These are phyloP conservation scores for Dicycla oo DNA, from an alignment of 2,888 invertebrate genomes.

Conservation along the genomic window DNA sequence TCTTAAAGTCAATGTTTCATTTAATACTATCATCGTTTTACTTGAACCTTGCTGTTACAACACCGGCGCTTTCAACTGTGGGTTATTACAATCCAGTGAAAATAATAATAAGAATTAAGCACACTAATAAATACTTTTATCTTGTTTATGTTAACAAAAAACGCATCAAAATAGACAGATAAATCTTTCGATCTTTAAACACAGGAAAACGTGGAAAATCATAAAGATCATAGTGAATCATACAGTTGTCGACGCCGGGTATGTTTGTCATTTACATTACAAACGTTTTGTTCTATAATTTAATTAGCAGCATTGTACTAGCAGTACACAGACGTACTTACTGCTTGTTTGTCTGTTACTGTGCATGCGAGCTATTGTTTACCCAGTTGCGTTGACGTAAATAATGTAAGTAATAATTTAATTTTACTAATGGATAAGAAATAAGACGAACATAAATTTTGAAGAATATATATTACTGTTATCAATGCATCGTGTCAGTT, in stretches of 20 bases:
- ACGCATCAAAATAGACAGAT: conserved; percentile 12
- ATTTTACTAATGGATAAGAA: conserved; percentile 30
- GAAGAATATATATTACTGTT: conserved; percentile 4
- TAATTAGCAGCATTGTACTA: neutral
- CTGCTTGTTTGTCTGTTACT: conserved; percentile 1
- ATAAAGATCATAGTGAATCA: neutral
- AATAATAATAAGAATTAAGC: conserved; percentile 47
- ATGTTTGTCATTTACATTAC: conserved; percentile 3
- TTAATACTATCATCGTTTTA: conserved; percentile 21
- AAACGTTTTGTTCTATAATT: conserved; percentile 1
- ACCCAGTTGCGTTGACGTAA: conserved; percentile 36
- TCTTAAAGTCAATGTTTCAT: conserved; percentile 69
- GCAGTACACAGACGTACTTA: conserved; percentile 1
- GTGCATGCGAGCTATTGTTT: conserved; percentile 12
- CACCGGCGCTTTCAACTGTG: conserved; percentile 50
- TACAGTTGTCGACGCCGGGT: neutral
- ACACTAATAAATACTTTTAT: conserved; percentile 38
- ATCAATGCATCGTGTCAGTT: conserved; percentile 3
- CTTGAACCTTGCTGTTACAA: conserved; percentile 49
- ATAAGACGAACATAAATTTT: too few relatives aligned
- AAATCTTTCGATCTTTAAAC: neutral
- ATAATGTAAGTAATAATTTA: conserved; percentile 26
- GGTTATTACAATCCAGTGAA: conserved; percentile 65
- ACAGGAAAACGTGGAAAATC: neutral
- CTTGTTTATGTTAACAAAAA: conserved; percentile 4